Conservation (phyloP, 2,888 invertebrate species). For the Eupsilia transversa region DNA sequence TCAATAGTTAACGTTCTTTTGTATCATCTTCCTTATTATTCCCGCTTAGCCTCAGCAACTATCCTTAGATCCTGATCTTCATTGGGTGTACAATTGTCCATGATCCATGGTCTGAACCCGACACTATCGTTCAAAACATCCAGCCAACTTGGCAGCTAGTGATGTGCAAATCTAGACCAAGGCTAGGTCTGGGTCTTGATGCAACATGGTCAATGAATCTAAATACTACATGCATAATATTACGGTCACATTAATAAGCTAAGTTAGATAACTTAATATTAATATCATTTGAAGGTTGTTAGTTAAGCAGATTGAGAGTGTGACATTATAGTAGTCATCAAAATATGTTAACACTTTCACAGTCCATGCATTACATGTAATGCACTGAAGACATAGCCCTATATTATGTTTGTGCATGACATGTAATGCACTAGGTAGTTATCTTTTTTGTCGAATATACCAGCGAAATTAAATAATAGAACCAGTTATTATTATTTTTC, state of each 20-base stretch:
- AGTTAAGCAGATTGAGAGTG: neutral
- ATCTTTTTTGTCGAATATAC: no score
- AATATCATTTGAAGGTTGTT: conserved; percentile 50
- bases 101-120: no score
- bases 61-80: neutral
- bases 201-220: conserved; percentile 40
- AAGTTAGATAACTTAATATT: conserved; percentile 44
- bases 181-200: conserved; percentile 35
- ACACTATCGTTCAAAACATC: conserved; percentile 5
- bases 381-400: no score
- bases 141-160: neutral
- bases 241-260: conserved; percentile 22
- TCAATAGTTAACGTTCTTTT: neutral
- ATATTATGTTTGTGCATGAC: no score
- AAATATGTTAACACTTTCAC: no score
- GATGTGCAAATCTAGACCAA: conserved; percentile 48
- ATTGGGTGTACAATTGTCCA: no score
- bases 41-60: neutral
- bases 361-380: no score
- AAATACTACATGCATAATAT: conserved; percentile 45
- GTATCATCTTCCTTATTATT: neutral
- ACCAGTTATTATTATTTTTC: no score
- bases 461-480: no score
- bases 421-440: no score
- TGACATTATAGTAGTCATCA: neutral